These are phyloP conservation scores for Microctonus hyperodae DNA, from an alignment of 2,888 invertebrate genomes.

Conservation along the genomic window DNA sequence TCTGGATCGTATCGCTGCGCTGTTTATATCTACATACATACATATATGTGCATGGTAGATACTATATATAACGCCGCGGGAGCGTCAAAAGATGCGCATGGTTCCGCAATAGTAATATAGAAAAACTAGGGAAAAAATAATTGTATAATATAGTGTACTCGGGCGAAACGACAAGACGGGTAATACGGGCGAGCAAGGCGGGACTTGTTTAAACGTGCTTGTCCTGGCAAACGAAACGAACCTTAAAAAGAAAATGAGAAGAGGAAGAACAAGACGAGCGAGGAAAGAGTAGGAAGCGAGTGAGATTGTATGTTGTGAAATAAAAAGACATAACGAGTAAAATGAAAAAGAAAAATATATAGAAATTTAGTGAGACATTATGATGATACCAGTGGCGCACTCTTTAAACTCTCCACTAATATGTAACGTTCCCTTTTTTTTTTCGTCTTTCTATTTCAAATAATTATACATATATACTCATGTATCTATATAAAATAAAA, in stretches of 20 bases:
- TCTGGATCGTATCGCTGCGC: neutral
- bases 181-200: constrained; percentile 20
- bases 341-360: no score
- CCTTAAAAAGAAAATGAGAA: neutral
- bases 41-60: neutral
- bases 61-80: neutral
- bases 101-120: neutral
- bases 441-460: no score
- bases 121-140: neutral
- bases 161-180: constrained; percentile 20
- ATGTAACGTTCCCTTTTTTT: neutral
- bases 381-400: neutral
- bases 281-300: neutral
- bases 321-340: neutral
- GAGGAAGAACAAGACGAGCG: neutral
- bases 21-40: no score
- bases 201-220: neutral
- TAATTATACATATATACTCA: no score
- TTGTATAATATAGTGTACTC: constrained; percentile 17
- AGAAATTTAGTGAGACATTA: neutral
- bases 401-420: neutral
- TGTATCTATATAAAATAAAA: neutral
- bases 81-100: neutral
- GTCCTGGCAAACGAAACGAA: constrained; percentile 2
- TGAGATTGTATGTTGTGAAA: neutral